A percentile compares a stretch with the other conserved stretches of the same genome.
phyloP scores from a whole-genome alignment of 2,113 vertebrate species.

The Hippolais icterina region DNA sequence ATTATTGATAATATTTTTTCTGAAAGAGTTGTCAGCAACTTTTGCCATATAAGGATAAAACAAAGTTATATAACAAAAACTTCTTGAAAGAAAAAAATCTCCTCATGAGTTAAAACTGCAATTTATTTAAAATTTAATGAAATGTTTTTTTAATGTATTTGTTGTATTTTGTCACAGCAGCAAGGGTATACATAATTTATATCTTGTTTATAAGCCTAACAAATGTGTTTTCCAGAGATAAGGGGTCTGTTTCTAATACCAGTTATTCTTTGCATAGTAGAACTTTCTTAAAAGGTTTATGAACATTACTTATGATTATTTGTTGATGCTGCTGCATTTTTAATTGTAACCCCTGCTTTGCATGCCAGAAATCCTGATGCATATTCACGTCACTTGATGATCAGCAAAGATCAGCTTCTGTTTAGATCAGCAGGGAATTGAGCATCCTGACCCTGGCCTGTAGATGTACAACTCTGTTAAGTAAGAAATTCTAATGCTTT shows the following conservation, averaged over 20 bases:
- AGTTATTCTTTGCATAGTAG: constrained; percentile 56
- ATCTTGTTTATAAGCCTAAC: constrained; percentile 76
- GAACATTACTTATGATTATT: constrained; percentile 55
- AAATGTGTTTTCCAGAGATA: constrained; percentile 80
- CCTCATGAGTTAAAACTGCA: constrained; percentile 55
- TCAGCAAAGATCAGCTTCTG: neutral
- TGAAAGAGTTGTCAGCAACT: neutral
- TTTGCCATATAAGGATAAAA: constrained; percentile 14
- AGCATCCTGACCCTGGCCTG: neutral
- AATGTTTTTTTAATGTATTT: constrained; percentile 66
- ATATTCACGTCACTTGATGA: constrained; percentile 22
- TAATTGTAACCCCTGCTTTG: constrained; percentile 29
- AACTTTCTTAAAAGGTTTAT: constrained; percentile 68
- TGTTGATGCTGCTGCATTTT: constrained; percentile 35
- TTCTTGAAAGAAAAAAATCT: constrained; percentile 56
- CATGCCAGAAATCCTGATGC: constrained; percentile 17
- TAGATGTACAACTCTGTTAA: constrained; percentile 38
- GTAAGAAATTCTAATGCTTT: neutral
- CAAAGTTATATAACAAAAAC: neutral
- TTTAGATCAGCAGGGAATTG: constrained; percentile 5
- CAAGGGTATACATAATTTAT: constrained; percentile 79
- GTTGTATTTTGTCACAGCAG: constrained; percentile 69
- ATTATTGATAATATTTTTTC: neutral
- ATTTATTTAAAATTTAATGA: constrained; percentile 76
- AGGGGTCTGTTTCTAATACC: constrained; percentile 68